Evolutionary conservation across 2,797 vertebrate species (phyloP), one percentile per base, ranked within the genome.

Genomic region (Gorsachius magnificus): DNA sequence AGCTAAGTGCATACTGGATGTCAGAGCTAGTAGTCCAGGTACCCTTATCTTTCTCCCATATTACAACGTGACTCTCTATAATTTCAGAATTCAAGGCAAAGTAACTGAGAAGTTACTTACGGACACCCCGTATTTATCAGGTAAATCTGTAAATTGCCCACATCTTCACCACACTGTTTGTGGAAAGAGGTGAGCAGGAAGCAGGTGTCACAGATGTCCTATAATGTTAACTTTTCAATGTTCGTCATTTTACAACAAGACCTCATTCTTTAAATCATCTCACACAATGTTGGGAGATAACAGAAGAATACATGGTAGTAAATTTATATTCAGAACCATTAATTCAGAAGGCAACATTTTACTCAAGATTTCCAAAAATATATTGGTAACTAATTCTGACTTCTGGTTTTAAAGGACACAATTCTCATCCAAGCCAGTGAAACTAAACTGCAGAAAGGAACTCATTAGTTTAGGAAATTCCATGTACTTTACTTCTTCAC

Each of bases 271-370:
- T 57, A 61, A 19, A 61, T 80, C 7, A 51, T 15, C 29, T 87
- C 48, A 45, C 16, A 29, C 22, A 56, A 64, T 3, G 3, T 1
- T 46, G 46, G 25, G 43, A 86, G 12, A 6, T 41, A 77, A 66
- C 5, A 65, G 16, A 79, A 48, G 16, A 78, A 45, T 8, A 57
- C 2, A 3, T 0, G 0, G 45, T 17, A 68, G 21, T 6, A 56
- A 36, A 35, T 57, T 77, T 56, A 45, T 17, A 87, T 9, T 50
- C 35, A 89, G 28, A 80, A 63, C 7, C 6, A 5, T n/a, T 56
- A 11, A 33, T 24, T 76, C 26, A 51, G 83, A 79, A 70, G 16
- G 10, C 36, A 88, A 36, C 4, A 17, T 29, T 78, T 60, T 74
- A 74, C 13, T 57, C 5, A 57, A 33, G 9, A 78, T 50, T 48